Base-by-base conservation (phyloP, 2,113 vertebrate genomes). In the Microtus richardsoni region DNA sequence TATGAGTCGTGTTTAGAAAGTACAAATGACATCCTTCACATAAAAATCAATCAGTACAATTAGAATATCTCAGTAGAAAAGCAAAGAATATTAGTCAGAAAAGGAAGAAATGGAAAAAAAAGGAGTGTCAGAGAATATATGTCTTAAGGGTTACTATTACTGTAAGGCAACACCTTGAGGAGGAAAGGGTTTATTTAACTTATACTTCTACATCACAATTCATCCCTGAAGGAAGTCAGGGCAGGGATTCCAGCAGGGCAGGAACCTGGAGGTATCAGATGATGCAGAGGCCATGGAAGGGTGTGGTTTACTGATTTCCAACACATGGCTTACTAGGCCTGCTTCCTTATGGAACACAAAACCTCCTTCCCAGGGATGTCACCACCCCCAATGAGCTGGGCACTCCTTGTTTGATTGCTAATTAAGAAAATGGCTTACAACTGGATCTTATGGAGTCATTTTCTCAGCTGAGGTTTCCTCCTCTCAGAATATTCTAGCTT, bases 1-100 rank as follows among this genome's bases (percentile, higher is more conserved):
- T 88, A 68, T 82, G 79, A 95, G 30, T 52, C 71, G 66, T 22
- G 44, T 64, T 92, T 80, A 52, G 73, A 70, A 64, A 14, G 47
- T 39, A n/a, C 11, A 33, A 68, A 86, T 14, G 80, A 68, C 74
- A 80, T 8, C 0, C 26, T 80, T 83, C 49, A 78, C 30, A 33
- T 89, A 86, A n/a, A 91, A 71, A 95, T 95, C 26, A 71, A 28
- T 92, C 62, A 70, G 14, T 39, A 64, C 96, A 94, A 73, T 0
- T 1, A 87, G 17, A 95, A 77, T 13, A 82, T 1, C 7, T 14
- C 30, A 70, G 11, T 68, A 93, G 36, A 66, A 93, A 95, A 95
- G 58, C 36, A 85, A 90, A 87, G 28, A 88, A 58, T 5, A 41
- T 85, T 30, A 91, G n/a, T 13, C 0, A 89, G 24, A 91, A 95